Base-by-base conservation (phyloP, 2,113 vertebrate species). In the Edolisoma coerulescens region DNA sequence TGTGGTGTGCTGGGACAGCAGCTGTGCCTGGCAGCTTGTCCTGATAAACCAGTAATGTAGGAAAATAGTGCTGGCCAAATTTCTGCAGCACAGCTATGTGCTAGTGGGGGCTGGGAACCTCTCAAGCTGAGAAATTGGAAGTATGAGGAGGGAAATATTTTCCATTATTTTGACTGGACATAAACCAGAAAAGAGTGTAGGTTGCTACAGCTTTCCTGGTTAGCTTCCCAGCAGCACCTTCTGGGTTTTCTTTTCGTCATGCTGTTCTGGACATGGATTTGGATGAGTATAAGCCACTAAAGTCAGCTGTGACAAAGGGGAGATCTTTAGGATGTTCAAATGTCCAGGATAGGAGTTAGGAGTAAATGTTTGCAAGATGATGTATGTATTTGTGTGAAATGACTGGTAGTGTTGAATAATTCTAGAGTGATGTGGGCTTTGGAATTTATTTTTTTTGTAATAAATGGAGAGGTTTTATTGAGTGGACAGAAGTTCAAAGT, bases 1-100 rank as follows among this genome's bases (percentile, higher is more conserved):
- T 37, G 60, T 45, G 65, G 42, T 44, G 45, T 90, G 57, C 74
- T 60, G 78, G 37, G 60, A 64, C 77, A 85, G 70, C 84, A 94
- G 60, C 94, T 93, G 63, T 80, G 79, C 37, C 91, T 92, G 85
- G 56, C 73, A 96, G 33, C 24, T 87, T 95, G 52, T 87, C 84
- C 79, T 63, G 6, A 75, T 78, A 64, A 54, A 90, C 53, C 82
- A 56, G 44, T 6, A 6, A 33, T 69, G 45, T 11, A 79, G 56
- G 65, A 56, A 85, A 86, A 88, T 8, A 44, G 33, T 24, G 32
- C 56, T 82, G 89, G 54, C 41, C 84, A 91, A 84, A 87, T 45
- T 61, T 83, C 80, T 91, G 81, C 84, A 54, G 61, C 37, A 65
- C 74, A 87, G 44, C 49, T 44, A 6, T 32, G 49, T 75, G 86